phyloP scores from a whole-genome alignment of 2,888 invertebrate species.

The Nephrocerus scutellatus region DNA sequence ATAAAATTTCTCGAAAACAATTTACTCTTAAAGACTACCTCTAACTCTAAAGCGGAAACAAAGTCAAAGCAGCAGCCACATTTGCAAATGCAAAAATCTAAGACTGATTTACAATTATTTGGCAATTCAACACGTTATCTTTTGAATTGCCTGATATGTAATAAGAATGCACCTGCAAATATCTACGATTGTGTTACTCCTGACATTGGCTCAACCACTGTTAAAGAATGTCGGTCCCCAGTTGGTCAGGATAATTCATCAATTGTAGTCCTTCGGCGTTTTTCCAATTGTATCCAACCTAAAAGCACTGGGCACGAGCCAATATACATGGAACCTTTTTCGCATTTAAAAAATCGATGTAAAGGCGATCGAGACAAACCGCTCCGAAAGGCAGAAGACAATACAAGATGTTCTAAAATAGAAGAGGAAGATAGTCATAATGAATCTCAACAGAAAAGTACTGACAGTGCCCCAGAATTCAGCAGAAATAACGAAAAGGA shows the following conservation, averaged over 20 bases:
- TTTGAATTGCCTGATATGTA: conserved; percentile 26
- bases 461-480: conserved; percentile 12
- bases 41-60: too few relatives aligned
- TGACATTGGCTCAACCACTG: conserved; percentile 18
- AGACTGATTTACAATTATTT: conserved; percentile 26
- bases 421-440: conserved; percentile 19
- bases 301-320: too few relatives aligned
- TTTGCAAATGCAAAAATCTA: conserved; percentile 25
- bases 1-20: conserved; percentile 26
- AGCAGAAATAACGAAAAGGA: conserved; percentile 20
- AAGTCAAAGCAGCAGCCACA: too few relatives aligned
- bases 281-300: conserved; percentile 15
- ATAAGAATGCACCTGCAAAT: conserved; percentile 23
- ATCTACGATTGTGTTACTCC: conserved; percentile 25
- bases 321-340: conserved; percentile 32
- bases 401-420: too few relatives aligned
- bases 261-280: too few relatives aligned
- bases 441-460: conserved; percentile 10
- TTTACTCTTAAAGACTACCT: conserved; percentile 30
- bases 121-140: conserved; percentile 23
- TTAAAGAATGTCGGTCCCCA: too few relatives aligned
- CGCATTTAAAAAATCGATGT: conserved; percentile 28
- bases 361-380: too few relatives aligned
- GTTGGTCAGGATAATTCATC: too few relatives aligned
- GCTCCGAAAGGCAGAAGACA: too few relatives aligned